Conservation (phyloP, 2,888 invertebrate species). For the Lasioglossum leucozonium region DNA sequence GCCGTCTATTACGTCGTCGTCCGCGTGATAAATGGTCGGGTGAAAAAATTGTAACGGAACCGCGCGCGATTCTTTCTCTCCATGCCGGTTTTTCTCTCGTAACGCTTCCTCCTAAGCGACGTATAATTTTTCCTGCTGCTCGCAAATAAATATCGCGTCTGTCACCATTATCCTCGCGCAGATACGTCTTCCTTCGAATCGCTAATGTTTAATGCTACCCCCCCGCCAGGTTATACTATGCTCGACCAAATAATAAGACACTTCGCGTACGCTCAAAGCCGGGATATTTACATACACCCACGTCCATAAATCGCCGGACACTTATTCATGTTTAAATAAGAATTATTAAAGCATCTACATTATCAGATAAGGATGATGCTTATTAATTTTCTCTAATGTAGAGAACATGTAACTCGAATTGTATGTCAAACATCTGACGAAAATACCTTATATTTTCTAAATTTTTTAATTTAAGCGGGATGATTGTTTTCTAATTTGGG, state of each 20-base stretch:
- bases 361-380: too few species aligned
- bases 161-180: slow-evolving; percentile 39
- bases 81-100: slow-evolving; percentile 48
- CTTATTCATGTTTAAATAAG: too few species aligned
- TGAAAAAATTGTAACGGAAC: slow-evolving; percentile 61
- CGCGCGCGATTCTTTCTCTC: slow-evolving; percentile 63
- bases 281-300: too few species aligned
- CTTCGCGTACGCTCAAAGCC: not conserved
- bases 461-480: too few species aligned
- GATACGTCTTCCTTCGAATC: not conserved
- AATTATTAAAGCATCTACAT: too few species aligned
- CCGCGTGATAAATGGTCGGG: slow-evolving; percentile 66
- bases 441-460: too few species aligned
- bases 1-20: slow-evolving; percentile 59
- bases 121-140: slow-evolving; percentile 49
- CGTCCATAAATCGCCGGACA: too few species aligned
- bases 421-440: too few species aligned
- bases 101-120: slow-evolving; percentile 46
- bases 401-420: too few species aligned
- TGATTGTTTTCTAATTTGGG: too few species aligned
- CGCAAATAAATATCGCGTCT: slow-evolving; percentile 53
- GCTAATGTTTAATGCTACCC: slow-evolving; percentile 2
- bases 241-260: not conserved
- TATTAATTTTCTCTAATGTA: too few species aligned
- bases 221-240: not conserved